These are phyloP conservation scores for Acanthosepion pharaonis DNA, from an alignment of 2,888 invertebrate species.

Conservation along the genomic window DNA sequence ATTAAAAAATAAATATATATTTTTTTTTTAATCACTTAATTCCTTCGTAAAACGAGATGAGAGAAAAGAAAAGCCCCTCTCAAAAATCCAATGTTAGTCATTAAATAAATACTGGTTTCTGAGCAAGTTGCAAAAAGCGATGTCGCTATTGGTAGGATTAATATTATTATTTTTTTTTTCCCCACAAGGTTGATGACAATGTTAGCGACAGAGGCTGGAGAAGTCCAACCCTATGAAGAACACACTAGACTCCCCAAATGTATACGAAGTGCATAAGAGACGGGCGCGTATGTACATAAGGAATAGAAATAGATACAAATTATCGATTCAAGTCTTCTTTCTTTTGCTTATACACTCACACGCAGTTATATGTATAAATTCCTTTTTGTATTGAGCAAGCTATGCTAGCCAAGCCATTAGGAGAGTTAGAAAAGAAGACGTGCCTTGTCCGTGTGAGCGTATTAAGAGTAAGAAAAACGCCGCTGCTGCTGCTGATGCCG, in stretches of 20 bases:
- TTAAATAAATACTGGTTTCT: background rate
- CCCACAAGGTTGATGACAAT: background rate
- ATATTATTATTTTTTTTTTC: background rate
- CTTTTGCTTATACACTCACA: background rate
- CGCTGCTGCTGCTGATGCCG: background rate
- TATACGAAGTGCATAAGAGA: background rate
- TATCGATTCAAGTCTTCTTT: background rate
- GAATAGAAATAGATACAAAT: background rate
- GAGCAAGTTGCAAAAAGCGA: background rate
- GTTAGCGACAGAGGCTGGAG: background rate
- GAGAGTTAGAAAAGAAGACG: slow-evolving; percentile 17
- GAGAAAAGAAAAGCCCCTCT: background rate
- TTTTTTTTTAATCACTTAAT: background rate
- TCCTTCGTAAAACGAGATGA: background rate
- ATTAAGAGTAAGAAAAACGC: background rate
- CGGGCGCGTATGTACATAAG: background rate
- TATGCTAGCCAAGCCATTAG: background rate
- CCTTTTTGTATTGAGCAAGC: background rate
- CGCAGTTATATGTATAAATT: background rate
- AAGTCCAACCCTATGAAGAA: background rate
- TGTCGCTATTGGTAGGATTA: background rate
- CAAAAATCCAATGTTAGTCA: background rate
- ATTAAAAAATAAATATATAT: background rate
- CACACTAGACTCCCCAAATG: background rate
- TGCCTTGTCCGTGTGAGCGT: slow-evolving; percentile 4